A percentile compares a stretch with the other conserved stretches of the same genome.
Conservation (phyloP, 1,140 invertebrate species). For the Sycophaga agraensis region DNA sequence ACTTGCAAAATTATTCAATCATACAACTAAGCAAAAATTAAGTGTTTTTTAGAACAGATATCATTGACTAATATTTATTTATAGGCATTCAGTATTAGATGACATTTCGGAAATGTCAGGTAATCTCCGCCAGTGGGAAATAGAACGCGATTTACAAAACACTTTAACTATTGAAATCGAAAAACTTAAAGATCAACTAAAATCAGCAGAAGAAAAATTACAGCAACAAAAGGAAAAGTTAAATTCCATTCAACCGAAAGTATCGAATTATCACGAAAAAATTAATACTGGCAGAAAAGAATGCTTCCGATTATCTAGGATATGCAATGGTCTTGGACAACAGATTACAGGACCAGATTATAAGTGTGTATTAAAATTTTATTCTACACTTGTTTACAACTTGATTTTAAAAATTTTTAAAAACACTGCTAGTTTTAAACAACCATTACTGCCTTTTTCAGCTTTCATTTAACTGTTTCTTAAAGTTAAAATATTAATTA, state of each 20-base stretch:
- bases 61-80: too few species aligned
- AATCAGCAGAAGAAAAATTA: constrained; percentile 44
- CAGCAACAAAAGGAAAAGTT: constrained; percentile 42
- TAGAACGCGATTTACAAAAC: constrained; percentile 45
- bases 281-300: constrained; percentile 46
- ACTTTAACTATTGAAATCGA: constrained; percentile 40
- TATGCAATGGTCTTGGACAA: constrained; percentile 48
- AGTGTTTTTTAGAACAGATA: too few species aligned
- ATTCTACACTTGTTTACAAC: constrained; percentile 20
- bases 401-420: too few species aligned
- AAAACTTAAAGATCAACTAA: constrained; percentile 43
- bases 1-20: too few species aligned
- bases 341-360: constrained; percentile 46
- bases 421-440: too few species aligned
- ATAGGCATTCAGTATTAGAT: constrained; percentile 45
- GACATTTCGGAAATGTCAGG: constrained; percentile 48
- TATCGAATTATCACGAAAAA: constrained; percentile 42
- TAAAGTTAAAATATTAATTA: too few species aligned
- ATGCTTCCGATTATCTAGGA: constrained; percentile 46
- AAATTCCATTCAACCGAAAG: constrained; percentile 41
- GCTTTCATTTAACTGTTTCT: too few species aligned
- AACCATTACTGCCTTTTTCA: too few species aligned
- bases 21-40: too few species aligned
- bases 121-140: constrained; percentile 46
- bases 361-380: constrained; percentile 42